Evolutionary conservation across 2,888 invertebrate species (phyloP).

Genomic region (Rhyacophila evoluta): DNA sequence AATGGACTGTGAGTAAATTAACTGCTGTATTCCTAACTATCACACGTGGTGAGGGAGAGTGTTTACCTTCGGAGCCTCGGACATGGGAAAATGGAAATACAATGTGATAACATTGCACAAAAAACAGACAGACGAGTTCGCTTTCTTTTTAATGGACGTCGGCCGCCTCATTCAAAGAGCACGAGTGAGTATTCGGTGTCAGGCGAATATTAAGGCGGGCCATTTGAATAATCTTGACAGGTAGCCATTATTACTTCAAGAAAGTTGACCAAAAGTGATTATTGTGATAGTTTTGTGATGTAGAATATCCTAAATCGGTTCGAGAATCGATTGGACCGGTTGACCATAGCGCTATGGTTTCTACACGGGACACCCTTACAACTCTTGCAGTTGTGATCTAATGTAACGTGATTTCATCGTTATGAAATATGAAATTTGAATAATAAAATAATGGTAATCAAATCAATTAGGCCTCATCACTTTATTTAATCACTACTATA

Average conservation of each 20-base stretch:
- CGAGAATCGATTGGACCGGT: too few relatives aligned
- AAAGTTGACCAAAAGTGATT: background rate
- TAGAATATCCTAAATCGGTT: too few relatives aligned
- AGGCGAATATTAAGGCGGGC: background rate
- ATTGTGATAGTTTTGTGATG: background rate
- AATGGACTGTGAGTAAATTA: too few relatives aligned
- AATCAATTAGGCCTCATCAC: too few relatives aligned
- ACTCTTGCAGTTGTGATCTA: too few relatives aligned
- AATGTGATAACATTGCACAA: conserved; percentile 1
- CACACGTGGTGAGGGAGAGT: background rate
- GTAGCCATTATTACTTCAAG: background rate
- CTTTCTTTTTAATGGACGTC: conserved; percentile 29
- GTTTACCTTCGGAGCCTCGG: background rate
- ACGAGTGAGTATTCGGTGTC: background rate
- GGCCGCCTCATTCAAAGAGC: background rate
- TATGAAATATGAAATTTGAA: too few relatives aligned
- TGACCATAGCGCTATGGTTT: too few relatives aligned
- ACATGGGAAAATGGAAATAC: conserved; percentile 3
- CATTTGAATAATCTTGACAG: background rate
- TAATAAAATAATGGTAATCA: too few relatives aligned
- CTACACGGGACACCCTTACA: too few relatives aligned
- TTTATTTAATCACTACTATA: too few relatives aligned
- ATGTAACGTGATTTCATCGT: too few relatives aligned
- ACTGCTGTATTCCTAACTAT: background rate
- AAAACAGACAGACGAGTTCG: conserved; percentile 4